Evolutionary conservation across 2,888 invertebrate genomes (phyloP), one percentile per base, ranked within the genome.

Genomic region (Heliconius sara): DNA sequence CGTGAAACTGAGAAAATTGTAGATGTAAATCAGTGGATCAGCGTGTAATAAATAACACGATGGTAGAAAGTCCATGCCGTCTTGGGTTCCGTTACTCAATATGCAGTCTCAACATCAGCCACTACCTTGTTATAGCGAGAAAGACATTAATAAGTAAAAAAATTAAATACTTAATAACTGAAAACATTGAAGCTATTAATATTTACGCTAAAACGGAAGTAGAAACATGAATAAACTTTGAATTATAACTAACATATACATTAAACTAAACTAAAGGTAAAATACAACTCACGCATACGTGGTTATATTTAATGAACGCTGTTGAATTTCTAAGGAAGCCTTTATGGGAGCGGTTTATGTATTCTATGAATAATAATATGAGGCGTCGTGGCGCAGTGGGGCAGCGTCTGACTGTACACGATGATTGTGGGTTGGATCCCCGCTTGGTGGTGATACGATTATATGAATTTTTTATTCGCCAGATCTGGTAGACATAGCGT

Each of bases 271-370:
- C 60, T 60, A n/a, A 60, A 60, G 4, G 60, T 60, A 60, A 60
- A 3, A 12, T n/a, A 43, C 39, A 68, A 13, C 43, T 70, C 12
- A 70, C 70, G 43, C 39, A 70, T 19, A 39, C 34, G 70, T 47
- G 39, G 70, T 70, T 70, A n/a, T 19, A 47, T 70, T 70, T 43
- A 70, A 70, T 70, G 70, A 70, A 70, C 43, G 25, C 39, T 19
- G n/a, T 25, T 70, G 39, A 43, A 39, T 39, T 43, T 65, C 16
- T 7, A 27, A 70, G 43, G n/a, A 25, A 70, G 16, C 70, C 25
- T 25, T 70, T 22, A 43, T 70, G 70, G 47, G 25, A 43, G 13
- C 25, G n/a, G 10, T 60, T n/a, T 60, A n/a, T n/a, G 60, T 60
- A 60, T n/a, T 10, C 60, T 10, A n/a, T n/a, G 10, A 60, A 60